These are phyloP conservation scores for Rhinoraja longicauda DNA, from an alignment of 2,797 vertebrate species.

Conservation along the genomic window DNA sequence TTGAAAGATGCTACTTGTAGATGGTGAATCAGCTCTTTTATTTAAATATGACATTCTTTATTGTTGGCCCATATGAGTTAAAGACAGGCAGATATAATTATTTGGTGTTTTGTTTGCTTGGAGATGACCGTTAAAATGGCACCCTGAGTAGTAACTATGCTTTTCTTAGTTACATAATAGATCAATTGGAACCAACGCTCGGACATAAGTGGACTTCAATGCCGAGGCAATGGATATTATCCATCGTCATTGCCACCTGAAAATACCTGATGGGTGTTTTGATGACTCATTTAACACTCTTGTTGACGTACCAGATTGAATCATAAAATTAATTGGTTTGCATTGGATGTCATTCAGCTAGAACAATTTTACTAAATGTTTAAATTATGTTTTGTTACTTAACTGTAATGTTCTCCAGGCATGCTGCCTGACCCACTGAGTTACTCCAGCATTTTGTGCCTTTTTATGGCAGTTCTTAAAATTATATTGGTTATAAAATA, in stretches of 20 bases:
- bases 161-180: not conserved
- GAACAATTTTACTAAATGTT: not conserved
- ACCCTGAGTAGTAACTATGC: not conserved
- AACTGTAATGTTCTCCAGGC: not conserved
- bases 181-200: not conserved
- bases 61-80: not conserved
- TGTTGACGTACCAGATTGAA: not conserved
- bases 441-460: too few species aligned
- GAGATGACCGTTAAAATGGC: not conserved
- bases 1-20: not conserved
- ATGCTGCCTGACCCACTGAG: not conserved
- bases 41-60: slow-evolving; percentile 2
- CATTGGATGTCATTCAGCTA: not conserved
- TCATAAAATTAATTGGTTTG: slow-evolving; percentile 21
- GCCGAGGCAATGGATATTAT: not conserved
- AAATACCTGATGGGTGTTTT: not conserved
- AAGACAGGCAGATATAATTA: not conserved
- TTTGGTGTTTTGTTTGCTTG: slow-evolving; percentile 1
- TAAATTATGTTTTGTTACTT: not conserved
- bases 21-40: slow-evolving; percentile 5
- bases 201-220: slow-evolving; percentile 4
- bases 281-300: not conserved
- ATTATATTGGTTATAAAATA: not conserved
- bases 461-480: too few species aligned
- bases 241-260: not conserved